Evolutionary conservation across 2,888 invertebrate species (phyloP).

Genomic region (Loripinus fragilis): DNA sequence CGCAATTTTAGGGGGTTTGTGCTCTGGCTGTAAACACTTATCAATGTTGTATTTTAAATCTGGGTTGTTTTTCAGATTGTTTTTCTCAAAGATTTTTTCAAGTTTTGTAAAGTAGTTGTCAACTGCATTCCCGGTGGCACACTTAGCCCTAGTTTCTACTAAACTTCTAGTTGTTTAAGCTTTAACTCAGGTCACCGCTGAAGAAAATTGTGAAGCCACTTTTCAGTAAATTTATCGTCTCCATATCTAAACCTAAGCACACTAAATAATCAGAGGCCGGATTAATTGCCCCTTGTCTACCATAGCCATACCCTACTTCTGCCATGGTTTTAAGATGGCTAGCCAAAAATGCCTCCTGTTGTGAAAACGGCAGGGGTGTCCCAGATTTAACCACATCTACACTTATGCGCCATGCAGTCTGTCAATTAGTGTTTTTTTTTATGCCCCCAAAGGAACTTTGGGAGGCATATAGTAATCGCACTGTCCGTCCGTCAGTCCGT

Average conservation of each 20-base stretch:
- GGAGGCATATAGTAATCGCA: no score
- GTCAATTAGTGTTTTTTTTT: not conserved
- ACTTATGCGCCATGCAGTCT: not conserved
- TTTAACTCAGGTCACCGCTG: not conserved
- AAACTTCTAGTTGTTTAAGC: not conserved
- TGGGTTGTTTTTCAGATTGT: constrained; percentile 39
- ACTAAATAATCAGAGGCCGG: constrained; percentile 24
- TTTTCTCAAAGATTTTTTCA: constrained; percentile 25
- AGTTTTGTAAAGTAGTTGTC: constrained; percentile 39
- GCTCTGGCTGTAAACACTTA: constrained; percentile 29
- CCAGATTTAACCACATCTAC: constrained; percentile 3
- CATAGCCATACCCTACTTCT: constrained; percentile 31
- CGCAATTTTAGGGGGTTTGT: constrained; percentile 40
- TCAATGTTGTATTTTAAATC: constrained; percentile 42
- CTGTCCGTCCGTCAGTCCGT: no score
- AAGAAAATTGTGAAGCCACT: constrained; percentile 9
- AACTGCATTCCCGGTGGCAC: constrained; percentile 25
- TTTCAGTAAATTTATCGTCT: not conserved
- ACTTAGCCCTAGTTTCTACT: constrained; percentile 22
- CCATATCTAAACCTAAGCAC: not conserved
- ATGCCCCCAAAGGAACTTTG: no score
- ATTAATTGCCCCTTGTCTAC: constrained; percentile 26
- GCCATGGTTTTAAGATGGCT: constrained; percentile 24
- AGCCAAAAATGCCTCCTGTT: constrained; percentile 1
- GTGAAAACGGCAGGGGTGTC: not conserved